Conservation (phyloP, 2,888 invertebrate genomes). For the Arrhopalites spinosus region DNA sequence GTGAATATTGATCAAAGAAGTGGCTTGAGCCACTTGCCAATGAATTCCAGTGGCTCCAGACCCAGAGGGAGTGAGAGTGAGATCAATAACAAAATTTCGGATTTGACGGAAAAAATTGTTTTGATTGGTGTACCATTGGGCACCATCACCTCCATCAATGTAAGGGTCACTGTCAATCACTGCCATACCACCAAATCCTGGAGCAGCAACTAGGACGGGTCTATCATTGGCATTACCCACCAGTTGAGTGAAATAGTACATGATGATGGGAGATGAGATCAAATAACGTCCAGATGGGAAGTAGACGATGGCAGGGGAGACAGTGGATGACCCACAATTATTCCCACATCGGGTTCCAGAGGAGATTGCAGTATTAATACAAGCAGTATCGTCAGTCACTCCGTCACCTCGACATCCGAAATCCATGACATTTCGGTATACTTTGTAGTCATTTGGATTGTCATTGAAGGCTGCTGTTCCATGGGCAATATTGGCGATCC, state of each 20-base stretch:
- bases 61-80: slow-evolving; percentile 38
- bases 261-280: slow-evolving; percentile 49
- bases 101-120: slow-evolving; percentile 54
- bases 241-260: slow-evolving; percentile 52
- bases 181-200: slow-evolving; percentile 40
- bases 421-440: slow-evolving; percentile 52
- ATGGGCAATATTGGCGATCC: slow-evolving; percentile 46
- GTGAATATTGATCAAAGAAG: slow-evolving; percentile 47
- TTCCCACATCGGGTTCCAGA: slow-evolving; percentile 48
- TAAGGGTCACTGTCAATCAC: slow-evolving; percentile 51
- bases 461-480: slow-evolving; percentile 46
- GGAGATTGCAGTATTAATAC: slow-evolving; percentile 50
- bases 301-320: slow-evolving; percentile 47
- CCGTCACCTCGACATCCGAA: slow-evolving; percentile 51
- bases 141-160: slow-evolving; percentile 45
- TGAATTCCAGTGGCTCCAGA: slow-evolving; percentile 45
- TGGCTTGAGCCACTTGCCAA: slow-evolving; percentile 54
- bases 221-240: slow-evolving; percentile 48
- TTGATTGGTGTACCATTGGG: slow-evolving; percentile 46
- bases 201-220: slow-evolving; percentile 45
- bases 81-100: slow-evolving; percentile 48
- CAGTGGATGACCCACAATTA: slow-evolving; percentile 48
- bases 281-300: slow-evolving; percentile 49
- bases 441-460: slow-evolving; percentile 43
- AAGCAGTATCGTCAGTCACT: slow-evolving; percentile 48